Percentiles rank a stretch among this genome's conserved stretches.
Evolutionary conservation across 2,797 vertebrate genomes (phyloP).

Genomic region (Enoplosus armatus): DNA sequence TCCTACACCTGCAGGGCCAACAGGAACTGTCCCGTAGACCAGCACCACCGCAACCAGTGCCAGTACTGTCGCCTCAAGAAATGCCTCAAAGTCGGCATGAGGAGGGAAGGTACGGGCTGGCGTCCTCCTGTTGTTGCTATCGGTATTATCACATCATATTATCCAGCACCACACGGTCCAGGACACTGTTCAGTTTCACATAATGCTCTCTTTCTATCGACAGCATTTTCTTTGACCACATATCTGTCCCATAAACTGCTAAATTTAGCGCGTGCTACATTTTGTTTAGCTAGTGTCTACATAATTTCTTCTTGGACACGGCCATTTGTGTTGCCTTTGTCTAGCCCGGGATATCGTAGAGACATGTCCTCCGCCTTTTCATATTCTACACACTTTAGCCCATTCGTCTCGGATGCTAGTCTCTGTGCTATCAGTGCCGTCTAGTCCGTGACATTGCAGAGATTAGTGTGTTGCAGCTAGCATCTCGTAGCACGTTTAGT

Average conservation of each 20-base stretch:
- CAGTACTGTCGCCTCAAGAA: conserved; percentile 99
- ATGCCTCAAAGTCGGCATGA: conserved; percentile 99
- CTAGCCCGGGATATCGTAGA: background rate
- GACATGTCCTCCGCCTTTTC: background rate
- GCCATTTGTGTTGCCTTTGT: conserved; percentile 44
- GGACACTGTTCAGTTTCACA: background rate
- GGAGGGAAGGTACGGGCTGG: conserved; percentile 93
- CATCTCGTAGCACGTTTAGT: conserved; percentile 35
- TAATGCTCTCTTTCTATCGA: background rate
- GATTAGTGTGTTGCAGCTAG: conserved; percentile 27
- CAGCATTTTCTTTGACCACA: background rate
- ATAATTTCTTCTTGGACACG: background rate
- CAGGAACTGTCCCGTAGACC: conserved; percentile 97
- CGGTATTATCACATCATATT: conserved; percentile 30
- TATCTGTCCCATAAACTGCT: background rate
- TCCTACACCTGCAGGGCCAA: conserved; percentile 96
- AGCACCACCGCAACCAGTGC: conserved; percentile 99
- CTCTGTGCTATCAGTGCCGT: background rate
- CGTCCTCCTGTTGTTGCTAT: conserved; percentile 27
- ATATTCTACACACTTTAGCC: too few relatives aligned
- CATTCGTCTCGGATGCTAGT: background rate
- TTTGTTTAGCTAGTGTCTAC: background rate
- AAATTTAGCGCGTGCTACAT: conserved; percentile 2
- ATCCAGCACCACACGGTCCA: background rate
- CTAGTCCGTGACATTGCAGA: background rate